Conservation (phyloP, 2,888 invertebrate species). For the Tinea semifulvella region DNA sequence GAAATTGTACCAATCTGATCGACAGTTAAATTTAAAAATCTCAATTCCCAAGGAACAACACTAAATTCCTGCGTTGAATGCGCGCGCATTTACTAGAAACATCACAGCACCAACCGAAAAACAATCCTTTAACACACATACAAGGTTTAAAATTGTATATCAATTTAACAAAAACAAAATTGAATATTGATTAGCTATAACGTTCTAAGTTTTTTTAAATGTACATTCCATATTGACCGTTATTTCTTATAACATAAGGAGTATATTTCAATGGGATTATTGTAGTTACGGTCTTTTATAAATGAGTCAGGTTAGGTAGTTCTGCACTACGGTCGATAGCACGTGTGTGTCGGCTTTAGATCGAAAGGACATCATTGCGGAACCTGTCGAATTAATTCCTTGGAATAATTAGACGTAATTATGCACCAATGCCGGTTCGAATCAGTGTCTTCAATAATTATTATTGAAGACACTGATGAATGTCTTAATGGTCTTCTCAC, state of each 20-base stretch:
- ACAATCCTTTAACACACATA: not conserved
- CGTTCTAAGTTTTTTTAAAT: not conserved
- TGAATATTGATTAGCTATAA: too few relatives aligned
- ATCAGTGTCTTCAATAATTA: too few relatives aligned
- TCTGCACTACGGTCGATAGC: slow-evolving; percentile 40
- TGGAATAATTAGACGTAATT: too few relatives aligned
- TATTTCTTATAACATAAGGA: not conserved
- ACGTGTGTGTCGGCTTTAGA: slow-evolving; percentile 25
- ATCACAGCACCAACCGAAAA: not conserved
- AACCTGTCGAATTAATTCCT: too few relatives aligned
- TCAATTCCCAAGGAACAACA: slow-evolving; percentile 6
- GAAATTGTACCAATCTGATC: too few relatives aligned
- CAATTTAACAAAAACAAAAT: slow-evolving; percentile 1
- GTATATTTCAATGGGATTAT: not conserved
- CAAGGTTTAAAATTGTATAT: not conserved
- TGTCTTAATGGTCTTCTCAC: too few relatives aligned
- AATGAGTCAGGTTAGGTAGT: too few relatives aligned
- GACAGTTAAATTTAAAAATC: not conserved
- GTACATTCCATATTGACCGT: not conserved
- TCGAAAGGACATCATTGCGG: slow-evolving; percentile 2
- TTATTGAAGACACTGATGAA: too few relatives aligned
- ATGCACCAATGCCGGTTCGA: too few relatives aligned
- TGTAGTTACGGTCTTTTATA: too few relatives aligned
- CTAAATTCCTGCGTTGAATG: slow-evolving; percentile 6
- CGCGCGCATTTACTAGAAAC: not conserved